Base-by-base conservation (phyloP, 1,140 invertebrate genomes). In the Brachionus angularis region DNA sequence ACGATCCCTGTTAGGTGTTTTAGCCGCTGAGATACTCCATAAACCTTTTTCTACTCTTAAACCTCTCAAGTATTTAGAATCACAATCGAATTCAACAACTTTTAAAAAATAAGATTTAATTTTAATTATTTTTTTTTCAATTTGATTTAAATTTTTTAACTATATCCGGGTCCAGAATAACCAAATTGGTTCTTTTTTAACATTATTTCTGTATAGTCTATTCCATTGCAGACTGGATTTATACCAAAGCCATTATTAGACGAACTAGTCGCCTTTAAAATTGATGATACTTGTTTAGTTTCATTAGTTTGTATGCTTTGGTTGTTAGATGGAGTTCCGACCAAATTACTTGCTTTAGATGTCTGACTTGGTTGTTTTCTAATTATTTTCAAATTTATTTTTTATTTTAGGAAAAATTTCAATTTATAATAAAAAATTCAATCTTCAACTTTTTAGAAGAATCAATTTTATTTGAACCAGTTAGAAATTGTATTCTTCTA, bases 71-170 rank as follows among this genome's bases (percentile, higher is more conserved):
- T 67, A 33, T 25, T 47, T 67, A 5, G 42, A 12, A 18, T 67
- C 62, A 50, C 23, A 67, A 46, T 67, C 62, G 36, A 33, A 67
- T 25, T 67, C 62, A 46, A 67, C 62, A 31, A 67, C 62, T 67
- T 64, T 1, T 16, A 14, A 44, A 18, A 10, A 44, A 62, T 42
- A 12, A 23, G 12, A 25, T 10, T 0, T 36, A 23, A 62, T 42
- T 62, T 10, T 8, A 27, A 12, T 39, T 0, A 46, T 46, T 36
- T 10, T 64, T 67, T n/a, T n/a, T n/a, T n/a, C n/a, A n/a, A n/a
- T n/a, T n/a, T n/a, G n/a, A n/a, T n/a, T n/a, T n/a, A n/a, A n/a
- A n/a, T n/a, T n/a, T n/a, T n/a, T n/a, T n/a, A n/a, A 67, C 62
- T 67, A 50, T 67, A 67, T 33, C 62, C 62, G 8, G 62, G 42